These are phyloP conservation scores for Nasonia giraulti DNA, from an alignment of 1,140 invertebrate species.

Conservation along the genomic window DNA sequence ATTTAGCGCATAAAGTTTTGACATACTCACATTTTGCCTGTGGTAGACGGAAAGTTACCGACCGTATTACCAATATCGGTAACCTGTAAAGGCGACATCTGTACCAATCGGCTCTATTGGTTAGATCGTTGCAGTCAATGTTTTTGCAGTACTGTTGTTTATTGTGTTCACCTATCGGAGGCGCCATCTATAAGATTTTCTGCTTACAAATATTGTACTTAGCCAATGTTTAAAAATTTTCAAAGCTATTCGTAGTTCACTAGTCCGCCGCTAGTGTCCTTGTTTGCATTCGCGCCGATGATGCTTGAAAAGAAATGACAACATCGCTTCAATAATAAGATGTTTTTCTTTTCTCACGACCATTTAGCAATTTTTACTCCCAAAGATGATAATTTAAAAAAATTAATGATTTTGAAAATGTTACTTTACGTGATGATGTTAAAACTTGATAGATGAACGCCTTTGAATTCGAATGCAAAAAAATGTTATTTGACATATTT, in stretches of 20 bases:
- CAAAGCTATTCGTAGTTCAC: background rate
- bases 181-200: background rate
- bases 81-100: slow-evolving; percentile 24
- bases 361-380: background rate
- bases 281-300: background rate
- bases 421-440: too few relatives aligned
- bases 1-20: background rate
- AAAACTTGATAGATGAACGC: too few relatives aligned
- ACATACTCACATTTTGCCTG: background rate
- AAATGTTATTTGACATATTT: too few relatives aligned
- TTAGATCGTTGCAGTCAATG: slow-evolving; percentile 17
- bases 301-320: background rate
- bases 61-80: slow-evolving; percentile 30
- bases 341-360: background rate
- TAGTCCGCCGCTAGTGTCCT: background rate
- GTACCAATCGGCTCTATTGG: slow-evolving; percentile 17
- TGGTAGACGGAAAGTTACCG: slow-evolving; percentile 28
- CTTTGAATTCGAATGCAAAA: too few relatives aligned
- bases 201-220: background rate
- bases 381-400: too few relatives aligned
- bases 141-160: background rate
- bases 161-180: background rate
- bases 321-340: background rate
- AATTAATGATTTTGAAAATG: too few relatives aligned
- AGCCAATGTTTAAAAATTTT: background rate